These are phyloP conservation scores for Eretmodus cyanostictus DNA, from an alignment of 2,113 vertebrate genomes.

Conservation along the genomic window DNA sequence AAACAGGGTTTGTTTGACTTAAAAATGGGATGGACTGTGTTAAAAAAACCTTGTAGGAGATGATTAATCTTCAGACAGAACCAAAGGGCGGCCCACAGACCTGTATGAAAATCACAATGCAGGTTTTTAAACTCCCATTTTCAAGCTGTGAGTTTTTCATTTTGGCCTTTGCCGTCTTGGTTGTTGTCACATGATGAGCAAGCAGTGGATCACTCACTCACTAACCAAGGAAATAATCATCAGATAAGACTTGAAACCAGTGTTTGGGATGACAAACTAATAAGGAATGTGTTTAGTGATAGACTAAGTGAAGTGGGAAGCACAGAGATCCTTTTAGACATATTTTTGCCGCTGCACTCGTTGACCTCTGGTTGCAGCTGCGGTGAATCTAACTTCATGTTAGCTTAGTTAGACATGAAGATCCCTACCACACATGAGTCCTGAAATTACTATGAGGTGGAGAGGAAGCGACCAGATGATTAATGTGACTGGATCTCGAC, in stretches of 20 bases:
- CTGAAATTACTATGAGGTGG: background rate
- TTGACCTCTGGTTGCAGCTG: background rate
- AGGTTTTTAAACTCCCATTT: background rate
- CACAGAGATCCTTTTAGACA: background rate
- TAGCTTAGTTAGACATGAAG: background rate
- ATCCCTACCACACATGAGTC: background rate
- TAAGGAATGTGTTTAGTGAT: background rate
- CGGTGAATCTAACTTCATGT: background rate
- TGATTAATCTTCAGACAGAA: fast-evolving
- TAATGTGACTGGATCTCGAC: fast-evolving
- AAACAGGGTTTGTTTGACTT: background rate
- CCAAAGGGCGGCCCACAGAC: background rate
- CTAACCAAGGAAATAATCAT: background rate
- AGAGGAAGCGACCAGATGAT: background rate
- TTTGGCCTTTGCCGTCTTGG: background rate
- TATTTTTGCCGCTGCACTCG: background rate
- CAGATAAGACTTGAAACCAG: background rate
- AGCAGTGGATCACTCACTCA: background rate
- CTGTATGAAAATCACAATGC: fast-evolving
- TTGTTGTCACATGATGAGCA: background rate
- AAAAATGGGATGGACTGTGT: fast-evolving
- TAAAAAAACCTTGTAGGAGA: background rate
- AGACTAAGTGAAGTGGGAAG: background rate
- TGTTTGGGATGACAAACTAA: background rate
- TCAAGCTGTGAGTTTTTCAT: background rate